Conservation (phyloP, 2,113 vertebrate species). For the Delphinapterus leucas region DNA sequence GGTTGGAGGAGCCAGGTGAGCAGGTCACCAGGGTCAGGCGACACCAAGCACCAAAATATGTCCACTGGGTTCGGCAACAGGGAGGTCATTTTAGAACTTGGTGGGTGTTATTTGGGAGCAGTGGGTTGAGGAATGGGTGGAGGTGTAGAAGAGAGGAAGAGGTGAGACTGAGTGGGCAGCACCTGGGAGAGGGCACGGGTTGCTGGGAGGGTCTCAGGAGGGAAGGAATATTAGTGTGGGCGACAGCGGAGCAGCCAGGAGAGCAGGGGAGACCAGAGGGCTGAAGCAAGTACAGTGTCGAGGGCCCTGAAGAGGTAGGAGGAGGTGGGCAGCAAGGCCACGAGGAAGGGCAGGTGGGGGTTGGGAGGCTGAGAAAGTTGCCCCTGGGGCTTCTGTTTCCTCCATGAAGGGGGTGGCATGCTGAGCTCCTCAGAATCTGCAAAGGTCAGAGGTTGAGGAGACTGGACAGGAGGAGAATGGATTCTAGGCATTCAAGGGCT, state of each 20-base stretch:
- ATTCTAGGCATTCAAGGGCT: rapidly evolving
- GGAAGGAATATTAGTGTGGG: background rate
- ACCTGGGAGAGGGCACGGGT: background rate
- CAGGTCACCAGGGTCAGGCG: too few species aligned
- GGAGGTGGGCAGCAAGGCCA: background rate
- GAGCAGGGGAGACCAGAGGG: too few species aligned
- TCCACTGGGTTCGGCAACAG: background rate
- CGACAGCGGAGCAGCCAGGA: background rate
- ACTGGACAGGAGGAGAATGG: background rate
- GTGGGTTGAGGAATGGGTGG: too few species aligned
- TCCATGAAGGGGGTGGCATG: background rate
- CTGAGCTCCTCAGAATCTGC: background rate
- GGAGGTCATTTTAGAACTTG: background rate
- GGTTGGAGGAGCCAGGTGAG: background rate
- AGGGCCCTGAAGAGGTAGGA: background rate
- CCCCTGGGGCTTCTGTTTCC: background rate
- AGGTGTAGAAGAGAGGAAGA: background rate
- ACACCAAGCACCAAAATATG: background rate
- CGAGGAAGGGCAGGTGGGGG: background rate
- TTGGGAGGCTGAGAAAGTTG: background rate
- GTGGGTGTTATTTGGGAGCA: background rate
- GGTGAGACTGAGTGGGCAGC: too few species aligned
- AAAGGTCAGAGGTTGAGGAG: background rate
- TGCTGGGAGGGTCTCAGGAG: background rate
- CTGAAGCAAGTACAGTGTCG: rapidly evolving